Evolutionary conservation across 1,140 invertebrate genomes (phyloP).

Genomic region (Meteorus sp.): DNA sequence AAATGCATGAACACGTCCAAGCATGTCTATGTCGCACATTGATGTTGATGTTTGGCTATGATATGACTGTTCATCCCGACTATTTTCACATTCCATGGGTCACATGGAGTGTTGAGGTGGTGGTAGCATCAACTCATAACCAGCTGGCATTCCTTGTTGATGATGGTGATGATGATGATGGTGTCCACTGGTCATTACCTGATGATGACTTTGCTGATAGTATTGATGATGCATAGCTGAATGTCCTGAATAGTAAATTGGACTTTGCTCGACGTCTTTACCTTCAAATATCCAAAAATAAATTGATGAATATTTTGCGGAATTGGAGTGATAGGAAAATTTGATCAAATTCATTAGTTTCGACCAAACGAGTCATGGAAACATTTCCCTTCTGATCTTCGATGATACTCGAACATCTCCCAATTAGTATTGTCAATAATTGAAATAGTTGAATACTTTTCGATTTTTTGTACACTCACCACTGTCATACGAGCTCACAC

Average conservation of each 20-base stretch:
- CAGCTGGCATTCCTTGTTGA: conserved; percentile 48
- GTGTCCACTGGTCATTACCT: conserved; percentile 48
- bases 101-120: conserved; percentile 55
- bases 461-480: no score
- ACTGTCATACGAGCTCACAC: conserved; percentile 52
- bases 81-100: conserved; percentile 43
- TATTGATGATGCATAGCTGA: conserved; percentile 56
- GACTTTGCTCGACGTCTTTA: conserved; percentile 52
- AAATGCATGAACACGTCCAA: conserved; percentile 39
- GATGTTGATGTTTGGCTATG: conserved; percentile 25
- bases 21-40: conserved; percentile 35
- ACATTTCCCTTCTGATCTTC: not conserved
- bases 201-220: conserved; percentile 54
- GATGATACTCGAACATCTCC: not conserved
- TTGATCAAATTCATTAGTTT: conserved; percentile 10
- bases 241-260: conserved; percentile 53
- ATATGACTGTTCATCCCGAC: conserved; percentile 31
- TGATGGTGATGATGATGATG: conserved; percentile 44
- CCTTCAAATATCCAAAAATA: conserved; percentile 36
- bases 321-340: not conserved
- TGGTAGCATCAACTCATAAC: conserved; percentile 55
- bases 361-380: not conserved
- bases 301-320: not conserved
- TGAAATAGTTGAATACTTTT: no score
- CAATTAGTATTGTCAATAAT: not conserved